phyloP scores from a whole-genome alignment of 2,797 vertebrate species.

The Trichosurus vulpecula region DNA sequence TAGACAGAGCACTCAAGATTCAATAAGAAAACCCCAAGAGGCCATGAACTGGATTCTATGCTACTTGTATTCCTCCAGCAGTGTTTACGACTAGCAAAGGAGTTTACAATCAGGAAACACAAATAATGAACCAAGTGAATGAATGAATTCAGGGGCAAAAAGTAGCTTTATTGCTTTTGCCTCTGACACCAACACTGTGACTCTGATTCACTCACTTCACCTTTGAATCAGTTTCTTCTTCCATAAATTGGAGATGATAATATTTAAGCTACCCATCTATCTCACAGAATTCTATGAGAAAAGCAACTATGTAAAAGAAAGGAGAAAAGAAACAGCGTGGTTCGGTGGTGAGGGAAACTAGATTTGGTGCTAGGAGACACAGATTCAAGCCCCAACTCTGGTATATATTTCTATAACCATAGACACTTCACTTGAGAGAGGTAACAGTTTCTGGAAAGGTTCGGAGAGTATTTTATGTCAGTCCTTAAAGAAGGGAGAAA shows the following conservation, averaged over 20 bases:
- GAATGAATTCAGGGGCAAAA: not conserved
- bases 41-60: not conserved
- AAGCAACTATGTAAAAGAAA: not conserved
- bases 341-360: not conserved
- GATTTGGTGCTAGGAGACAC: not conserved
- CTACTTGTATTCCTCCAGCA: not conserved
- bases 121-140: not conserved
- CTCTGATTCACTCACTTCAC: not conserved
- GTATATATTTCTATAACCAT: not conserved
- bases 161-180: not conserved
- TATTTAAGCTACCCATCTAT: not conserved
- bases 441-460: not conserved
- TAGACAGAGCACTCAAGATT: not conserved
- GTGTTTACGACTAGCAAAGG: not conserved
- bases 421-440: not conserved
- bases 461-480: not conserved
- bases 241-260: not conserved
- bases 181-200: not conserved
- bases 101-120: not conserved
- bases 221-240: not conserved
- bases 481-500: not conserved
- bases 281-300: not conserved
- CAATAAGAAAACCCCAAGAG: not conserved
- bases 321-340: not conserved
- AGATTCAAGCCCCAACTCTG: not conserved